Conservation (phyloP, 2,113 vertebrate species). For the Spermophilus dauricus region DNA sequence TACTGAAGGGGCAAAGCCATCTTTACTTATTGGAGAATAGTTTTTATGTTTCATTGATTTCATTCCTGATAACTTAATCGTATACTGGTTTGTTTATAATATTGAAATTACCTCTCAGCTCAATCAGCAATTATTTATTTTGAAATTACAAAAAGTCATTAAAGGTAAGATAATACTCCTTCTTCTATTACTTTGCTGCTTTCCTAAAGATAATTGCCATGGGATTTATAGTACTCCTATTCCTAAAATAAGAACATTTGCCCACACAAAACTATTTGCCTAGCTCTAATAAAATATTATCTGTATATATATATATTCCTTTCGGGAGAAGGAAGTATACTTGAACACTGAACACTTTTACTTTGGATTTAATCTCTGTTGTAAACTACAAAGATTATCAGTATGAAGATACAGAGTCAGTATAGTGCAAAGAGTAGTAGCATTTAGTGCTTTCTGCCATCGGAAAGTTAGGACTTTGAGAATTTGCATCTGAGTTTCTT, state of each 20-base stretch:
- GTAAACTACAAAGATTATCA: neutral
- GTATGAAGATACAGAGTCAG: neutral
- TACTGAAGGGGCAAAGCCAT: neutral
- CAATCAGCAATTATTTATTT: constrained; percentile 81
- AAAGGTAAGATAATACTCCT: constrained; percentile 79
- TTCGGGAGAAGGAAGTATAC: constrained; percentile 33
- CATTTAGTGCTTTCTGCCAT: neutral
- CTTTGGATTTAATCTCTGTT: constrained; percentile 57
- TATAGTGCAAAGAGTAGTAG: neutral
- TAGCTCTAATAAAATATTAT: constrained; percentile 73
- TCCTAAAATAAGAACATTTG: constrained; percentile 78
- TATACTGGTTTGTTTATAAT: constrained; percentile 79
- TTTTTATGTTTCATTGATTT: constrained; percentile 69
- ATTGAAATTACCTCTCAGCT: constrained; percentile 76
- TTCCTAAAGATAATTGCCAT: constrained; percentile 79
- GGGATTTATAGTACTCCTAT: constrained; percentile 73
- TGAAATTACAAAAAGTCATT: constrained; percentile 81
- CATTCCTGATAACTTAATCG: constrained; percentile 78
- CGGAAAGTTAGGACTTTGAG: neutral
- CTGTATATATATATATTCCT: neutral
- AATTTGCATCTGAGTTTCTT: constrained; percentile 49
- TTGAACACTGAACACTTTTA: constrained; percentile 57
- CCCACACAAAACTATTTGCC: constrained; percentile 66
- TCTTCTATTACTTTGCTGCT: constrained; percentile 71
- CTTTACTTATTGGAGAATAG: constrained; percentile 3